phyloP scores from a whole-genome alignment of 53 echinoderm and acorn worm species.

The Arbacia lixula region DNA sequence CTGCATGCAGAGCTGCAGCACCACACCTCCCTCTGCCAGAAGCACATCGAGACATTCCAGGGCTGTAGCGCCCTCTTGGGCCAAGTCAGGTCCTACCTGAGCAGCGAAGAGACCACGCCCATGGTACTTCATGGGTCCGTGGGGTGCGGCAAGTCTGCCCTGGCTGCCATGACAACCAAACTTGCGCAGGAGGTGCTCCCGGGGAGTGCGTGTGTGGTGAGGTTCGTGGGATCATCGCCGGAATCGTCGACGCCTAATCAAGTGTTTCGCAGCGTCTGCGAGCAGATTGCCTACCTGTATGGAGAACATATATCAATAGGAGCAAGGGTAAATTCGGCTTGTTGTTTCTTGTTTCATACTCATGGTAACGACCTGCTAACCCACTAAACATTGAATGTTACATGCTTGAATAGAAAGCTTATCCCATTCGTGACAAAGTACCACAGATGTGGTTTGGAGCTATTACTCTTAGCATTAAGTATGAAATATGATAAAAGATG shows the following conservation, averaged over 20 bases:
- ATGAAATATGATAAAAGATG: too few relatives aligned
- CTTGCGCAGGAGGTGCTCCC: constrained; percentile 65
- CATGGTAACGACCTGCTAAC: too few relatives aligned
- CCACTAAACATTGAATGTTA: too few relatives aligned
- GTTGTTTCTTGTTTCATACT: too few relatives aligned
- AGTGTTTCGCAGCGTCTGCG: constrained; percentile 89
- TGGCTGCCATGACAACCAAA: constrained; percentile 77
- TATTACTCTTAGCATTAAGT: too few relatives aligned
- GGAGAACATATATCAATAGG: constrained; percentile 95
- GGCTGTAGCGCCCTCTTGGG: constrained; percentile 76
- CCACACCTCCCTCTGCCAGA: constrained; percentile 73
- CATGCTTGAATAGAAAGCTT: too few relatives aligned
- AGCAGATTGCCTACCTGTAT: constrained; percentile 95
- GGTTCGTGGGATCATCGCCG: constrained; percentile 85
- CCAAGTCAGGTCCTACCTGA: constrained; percentile 76
- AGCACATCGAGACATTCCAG: constrained; percentile 81
- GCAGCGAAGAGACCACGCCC: constrained; percentile 66
- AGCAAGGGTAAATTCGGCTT: constrained; percentile 93
- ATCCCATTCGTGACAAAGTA: too few relatives aligned
- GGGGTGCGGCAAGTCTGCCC: constrained; percentile 87
- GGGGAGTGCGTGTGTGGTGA: constrained; percentile 78
- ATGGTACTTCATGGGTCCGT: constrained; percentile 81
- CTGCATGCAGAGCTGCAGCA: constrained; percentile 81
- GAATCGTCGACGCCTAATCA: constrained; percentile 81
- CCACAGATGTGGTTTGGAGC: too few relatives aligned